Base-by-base conservation (phyloP, 2,113 vertebrate species). In the Egretta garzetta region DNA sequence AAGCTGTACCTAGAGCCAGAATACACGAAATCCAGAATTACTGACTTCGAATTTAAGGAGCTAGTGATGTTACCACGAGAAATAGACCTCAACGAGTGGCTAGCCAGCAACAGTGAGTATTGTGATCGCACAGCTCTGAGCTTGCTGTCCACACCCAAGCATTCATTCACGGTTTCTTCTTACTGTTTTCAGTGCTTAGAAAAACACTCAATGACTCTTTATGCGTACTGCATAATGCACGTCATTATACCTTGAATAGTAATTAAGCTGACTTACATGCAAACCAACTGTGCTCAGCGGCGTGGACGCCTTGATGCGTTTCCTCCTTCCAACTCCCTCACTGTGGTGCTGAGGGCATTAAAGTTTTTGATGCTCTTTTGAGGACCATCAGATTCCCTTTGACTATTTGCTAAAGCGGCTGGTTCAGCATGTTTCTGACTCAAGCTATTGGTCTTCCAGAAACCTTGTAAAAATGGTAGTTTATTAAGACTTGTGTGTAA, bases 11-110 rank as follows among this genome's bases (percentile, higher is more conserved):
- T 99, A 98, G 99, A 99, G 94, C 98, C 99, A 0, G 99, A 99
- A 98, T 99, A 99, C 94, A 99, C 99, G 18, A 99, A 99, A 95
- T 99, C 99, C 90, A 98, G 99, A 24, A 99, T 99, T 96, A 98
- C 99, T 1, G 99, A 99, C 98, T 99, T 99, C 0, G 99, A 99
- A 94, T 99, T 99, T 88, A 99, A 99, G 98, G 99, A 99, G 88
- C 98, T 99, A 97, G 99, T 99, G 98, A 98, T 98, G 97, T 97
- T 99, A 96, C 99, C 99, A 72, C 98, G 98, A 81, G 99, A 99
- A 98, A 99, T 99, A 74, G 99, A 99, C 98, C 99, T 99, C 97
- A 99, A 99, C 2, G 99, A 99, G 98, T 99, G 99, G 99, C 98
- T 99, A 81, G 99, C 99, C 95, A 99, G 99, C 98, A 99, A 99